Base-by-base conservation (phyloP, 2,113 vertebrate genomes). In the Perognathus longimembris region DNA sequence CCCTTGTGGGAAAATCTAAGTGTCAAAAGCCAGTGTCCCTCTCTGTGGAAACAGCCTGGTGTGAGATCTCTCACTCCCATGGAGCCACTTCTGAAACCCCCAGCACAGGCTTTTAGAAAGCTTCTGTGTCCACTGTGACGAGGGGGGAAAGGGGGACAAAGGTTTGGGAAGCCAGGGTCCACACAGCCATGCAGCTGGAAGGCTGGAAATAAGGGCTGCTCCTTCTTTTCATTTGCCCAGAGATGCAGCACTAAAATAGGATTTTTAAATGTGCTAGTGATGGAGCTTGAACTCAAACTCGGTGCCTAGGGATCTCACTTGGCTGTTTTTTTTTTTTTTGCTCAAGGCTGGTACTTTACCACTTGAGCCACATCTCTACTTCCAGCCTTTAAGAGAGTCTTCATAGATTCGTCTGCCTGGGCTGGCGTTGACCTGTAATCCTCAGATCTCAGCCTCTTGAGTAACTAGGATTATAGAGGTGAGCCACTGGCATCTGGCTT, bases 31-130 rank as follows among this genome's bases (percentile, higher is more conserved):
- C 78, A 7, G 32, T 40, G 28, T 54, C 21, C 8, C 26, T 75
- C 32, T 77, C n/a, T 92, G 38, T 87, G 10, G 67, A 74, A 70
- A 94, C 57, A 63, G 64, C 14, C 28, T 28, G 90, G 50, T 36
- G 7, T 34, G 32, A 34, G 42, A 15, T 54, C 22, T 73, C 61
- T 9, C 6, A 5, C 20, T 5, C 21, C 73, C 32, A 18, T 1
- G 50, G 79, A 67, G 71, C 45, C 30, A 6, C 36, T 28, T 66
- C 78, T 63, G 50, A 79, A 34, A 40, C 45, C 45, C 45, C 54
- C 42, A 70, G 14, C 6, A 70, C 36, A 38, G 7, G 45, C 67
- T 84, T 66, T 34, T 14, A 76, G 57, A 82, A 84, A 30, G 2
- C 28, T 42, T 11, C 17, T 78, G 10, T 76, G 82, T 85, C 28